These are phyloP conservation scores for Myotis brandtii DNA, from an alignment of 2,113 vertebrate genomes.

Conservation along the genomic window DNA sequence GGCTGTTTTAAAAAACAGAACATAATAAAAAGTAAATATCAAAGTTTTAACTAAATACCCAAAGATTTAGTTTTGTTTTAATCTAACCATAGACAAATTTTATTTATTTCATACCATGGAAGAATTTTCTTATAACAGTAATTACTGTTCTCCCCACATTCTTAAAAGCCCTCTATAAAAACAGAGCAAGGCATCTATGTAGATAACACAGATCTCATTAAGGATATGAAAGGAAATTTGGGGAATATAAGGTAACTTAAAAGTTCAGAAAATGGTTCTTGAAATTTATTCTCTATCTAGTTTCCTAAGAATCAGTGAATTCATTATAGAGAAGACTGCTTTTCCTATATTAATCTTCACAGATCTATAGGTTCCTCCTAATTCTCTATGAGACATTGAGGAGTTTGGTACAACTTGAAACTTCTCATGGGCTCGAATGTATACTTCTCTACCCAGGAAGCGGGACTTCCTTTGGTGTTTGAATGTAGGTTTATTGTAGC, in stretches of 20 bases:
- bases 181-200: neutral
- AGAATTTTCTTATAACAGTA: neutral
- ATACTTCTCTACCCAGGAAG: neutral
- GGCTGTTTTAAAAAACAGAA: conserved; percentile 23
- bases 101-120: neutral
- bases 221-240: neutral
- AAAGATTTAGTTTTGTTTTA: conserved; percentile 50
- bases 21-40: neutral
- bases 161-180: conserved; percentile 5
- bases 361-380: neutral
- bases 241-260: neutral
- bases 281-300: conserved; percentile 21
- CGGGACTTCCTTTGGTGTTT: neutral
- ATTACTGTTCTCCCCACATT: neutral
- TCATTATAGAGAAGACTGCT: neutral
- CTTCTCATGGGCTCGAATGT: neutral
- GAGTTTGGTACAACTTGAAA: neutral
- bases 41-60: neutral
- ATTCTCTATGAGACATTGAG: neutral
- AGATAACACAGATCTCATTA: neutral
- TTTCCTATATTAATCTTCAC: neutral
- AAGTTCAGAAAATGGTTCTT: conserved; percentile 21
- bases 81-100: conserved; percentile 6
- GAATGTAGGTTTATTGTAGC: neutral
- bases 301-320: conserved; percentile 3